Evolutionary conservation across 1,140 invertebrate species (phyloP).

Genomic region (Procambarus clarkii): DNA sequence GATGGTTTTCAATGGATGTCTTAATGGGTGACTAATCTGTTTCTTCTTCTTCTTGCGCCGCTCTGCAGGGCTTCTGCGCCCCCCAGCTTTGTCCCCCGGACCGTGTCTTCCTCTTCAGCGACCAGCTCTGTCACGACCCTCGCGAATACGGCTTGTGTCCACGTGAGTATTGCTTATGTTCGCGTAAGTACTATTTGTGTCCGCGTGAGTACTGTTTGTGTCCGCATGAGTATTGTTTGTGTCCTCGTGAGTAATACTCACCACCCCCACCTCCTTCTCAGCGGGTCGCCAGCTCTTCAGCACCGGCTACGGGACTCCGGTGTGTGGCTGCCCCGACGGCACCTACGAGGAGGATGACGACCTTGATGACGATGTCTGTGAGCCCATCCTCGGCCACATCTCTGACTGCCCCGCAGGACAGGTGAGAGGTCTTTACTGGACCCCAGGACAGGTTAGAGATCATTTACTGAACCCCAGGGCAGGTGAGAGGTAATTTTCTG

Average conservation of each 20-base stretch:
- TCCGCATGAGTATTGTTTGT: not conserved
- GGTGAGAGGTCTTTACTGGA: constrained; percentile 37
- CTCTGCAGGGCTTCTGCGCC: not conserved
- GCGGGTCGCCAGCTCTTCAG: constrained; percentile 65
- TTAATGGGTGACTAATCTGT: too few relatives aligned
- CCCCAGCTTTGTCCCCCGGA: constrained; percentile 18
- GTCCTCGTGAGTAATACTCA: too few relatives aligned
- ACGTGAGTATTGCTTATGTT: constrained; percentile 19
- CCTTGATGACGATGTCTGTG: constrained; percentile 70
- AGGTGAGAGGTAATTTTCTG: not conserved
- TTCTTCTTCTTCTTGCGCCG: too few relatives aligned
- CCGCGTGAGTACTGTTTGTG: not conserved
- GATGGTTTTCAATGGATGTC: too few relatives aligned
- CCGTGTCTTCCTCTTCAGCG: constrained; percentile 67
- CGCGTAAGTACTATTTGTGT: not conserved
- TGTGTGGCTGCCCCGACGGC: constrained; percentile 71
- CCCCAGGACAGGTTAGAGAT: constrained; percentile 55
- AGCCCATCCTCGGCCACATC: constrained; percentile 58
- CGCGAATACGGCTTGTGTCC: constrained; percentile 37
- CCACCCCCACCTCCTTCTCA: not conserved
- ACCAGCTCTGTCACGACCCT: constrained; percentile 57
- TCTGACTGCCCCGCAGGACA: constrained; percentile 52
- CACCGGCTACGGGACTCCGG: constrained; percentile 57
- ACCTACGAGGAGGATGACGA: constrained; percentile 71
- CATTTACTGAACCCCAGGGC: not conserved